Conservation (phyloP, 2,888 invertebrate genomes). For the Beris chalybata region DNA sequence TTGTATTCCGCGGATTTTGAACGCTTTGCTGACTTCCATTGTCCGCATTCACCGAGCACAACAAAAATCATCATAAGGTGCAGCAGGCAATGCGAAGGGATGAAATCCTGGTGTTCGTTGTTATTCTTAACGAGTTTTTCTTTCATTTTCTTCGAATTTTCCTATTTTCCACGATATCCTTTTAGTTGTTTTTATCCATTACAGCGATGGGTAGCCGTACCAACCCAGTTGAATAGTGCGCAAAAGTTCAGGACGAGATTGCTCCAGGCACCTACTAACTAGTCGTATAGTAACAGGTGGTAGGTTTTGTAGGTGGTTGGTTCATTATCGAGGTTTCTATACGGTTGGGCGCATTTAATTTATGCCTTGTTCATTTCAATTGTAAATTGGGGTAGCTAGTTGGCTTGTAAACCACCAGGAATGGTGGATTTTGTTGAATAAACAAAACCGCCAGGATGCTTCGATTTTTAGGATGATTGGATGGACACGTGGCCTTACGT, state of each 20-base stretch:
- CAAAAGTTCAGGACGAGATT: no score
- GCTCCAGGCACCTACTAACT: background rate
- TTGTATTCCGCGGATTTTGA: background rate
- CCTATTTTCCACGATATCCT: slow-evolving; percentile 13
- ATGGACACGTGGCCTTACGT: slow-evolving; percentile 25
- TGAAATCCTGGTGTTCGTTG: slow-evolving; percentile 12
- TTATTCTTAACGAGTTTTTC: slow-evolving; percentile 21
- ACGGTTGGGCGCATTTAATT: slow-evolving; percentile 26
- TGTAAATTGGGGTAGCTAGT: slow-evolving; percentile 7
- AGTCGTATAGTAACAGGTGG: slow-evolving; percentile 28
- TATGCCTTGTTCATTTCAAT: slow-evolving; percentile 13
- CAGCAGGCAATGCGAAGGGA: slow-evolving; percentile 4
- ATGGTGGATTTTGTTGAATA: slow-evolving; percentile 19
- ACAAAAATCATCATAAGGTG: slow-evolving; percentile 9
- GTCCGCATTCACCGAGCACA: slow-evolving; percentile 27
- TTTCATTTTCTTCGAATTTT: slow-evolving; percentile 24
- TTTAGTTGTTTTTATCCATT: slow-evolving; percentile 18
- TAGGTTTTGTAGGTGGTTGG: slow-evolving; percentile 11
- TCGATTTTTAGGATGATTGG: slow-evolving; percentile 28
- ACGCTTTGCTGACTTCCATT: slow-evolving; percentile 13
- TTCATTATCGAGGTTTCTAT: slow-evolving; percentile 26
- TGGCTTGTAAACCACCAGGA: background rate
- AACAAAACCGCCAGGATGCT: slow-evolving; percentile 27
- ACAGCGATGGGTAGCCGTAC: slow-evolving; percentile 6
- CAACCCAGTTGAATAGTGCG: slow-evolving; percentile 7